Percentiles rank a stretch among this genome's conserved stretches.
phyloP scores from a whole-genome alignment of 2,888 invertebrate genomes.

The Eupeodes luniger region DNA sequence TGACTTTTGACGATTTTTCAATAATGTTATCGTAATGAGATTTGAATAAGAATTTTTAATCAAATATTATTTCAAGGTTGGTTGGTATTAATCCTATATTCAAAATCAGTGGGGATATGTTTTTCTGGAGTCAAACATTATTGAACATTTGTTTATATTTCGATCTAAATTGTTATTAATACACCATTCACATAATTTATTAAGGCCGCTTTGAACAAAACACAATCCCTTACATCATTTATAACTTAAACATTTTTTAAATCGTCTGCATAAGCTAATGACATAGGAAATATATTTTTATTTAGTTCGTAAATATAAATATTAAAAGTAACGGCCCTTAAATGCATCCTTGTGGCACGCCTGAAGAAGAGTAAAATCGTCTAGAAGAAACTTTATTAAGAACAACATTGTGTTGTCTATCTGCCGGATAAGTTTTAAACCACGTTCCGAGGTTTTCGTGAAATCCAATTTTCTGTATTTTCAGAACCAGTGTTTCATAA shows the following conservation, averaged over 20 bases:
- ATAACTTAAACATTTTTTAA: neutral
- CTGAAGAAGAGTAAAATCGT: too few relatives aligned
- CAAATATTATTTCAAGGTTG: conserved; percentile 14
- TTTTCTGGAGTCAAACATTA: too few relatives aligned
- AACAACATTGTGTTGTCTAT: conserved; percentile 1
- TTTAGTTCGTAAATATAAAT: neutral
- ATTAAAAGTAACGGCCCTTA: neutral
- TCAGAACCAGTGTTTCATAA: neutral
- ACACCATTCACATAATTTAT: neutral
- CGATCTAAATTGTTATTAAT: too few relatives aligned
- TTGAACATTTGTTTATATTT: too few relatives aligned
- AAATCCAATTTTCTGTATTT: neutral
- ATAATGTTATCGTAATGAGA: neutral
- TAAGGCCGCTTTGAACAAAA: neutral
- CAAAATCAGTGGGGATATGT: neutral
- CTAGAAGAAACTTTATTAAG: neutral
- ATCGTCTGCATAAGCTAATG: conserved; percentile 4
- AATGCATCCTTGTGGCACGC: neutral
- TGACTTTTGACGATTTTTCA: neutral
- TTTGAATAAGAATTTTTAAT: neutral
- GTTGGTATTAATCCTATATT: neutral
- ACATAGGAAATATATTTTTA: neutral
- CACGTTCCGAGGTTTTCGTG: neutral
- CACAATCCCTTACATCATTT: neutral
- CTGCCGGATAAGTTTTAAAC: neutral